Base-by-base conservation (phyloP, 2,888 invertebrate genomes). In the Choristoneura rosaceana region DNA sequence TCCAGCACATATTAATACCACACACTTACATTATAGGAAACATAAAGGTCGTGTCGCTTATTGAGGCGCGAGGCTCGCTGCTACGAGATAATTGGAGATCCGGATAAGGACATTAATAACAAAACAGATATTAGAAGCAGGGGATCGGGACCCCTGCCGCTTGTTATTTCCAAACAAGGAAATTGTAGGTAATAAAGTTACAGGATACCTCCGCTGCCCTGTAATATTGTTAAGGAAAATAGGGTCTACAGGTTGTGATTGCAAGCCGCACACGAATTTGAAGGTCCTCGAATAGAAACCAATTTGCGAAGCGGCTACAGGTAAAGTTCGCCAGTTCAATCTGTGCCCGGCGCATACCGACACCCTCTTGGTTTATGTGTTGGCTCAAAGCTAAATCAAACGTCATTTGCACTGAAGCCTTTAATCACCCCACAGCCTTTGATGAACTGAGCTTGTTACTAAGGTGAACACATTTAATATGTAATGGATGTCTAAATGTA, bases 21-120 rank as follows among this genome's bases (percentile, higher is more conserved):
- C 33, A 33, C 17, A n/a, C 41, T 78, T 76, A 79, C 78, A 75
- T 80, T 77, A 80, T 81, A 79, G 76, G 78, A 81, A 83, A 81
- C 79, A 84, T 74, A 78, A 76, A 79, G 78, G 77, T 76, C 80
- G 78, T 78, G 81, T 79, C 80, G 78, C 80, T 81, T 81, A 87
- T 80, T 82, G 83, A 82, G 82, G 79, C 82, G 80, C 77, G 79
- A 81, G 78, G 77, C 78, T 78, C 80, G 78, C 78, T 79, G 79
- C 78, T 80, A 81, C 82, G 82, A 87, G 87, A 89, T 90, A 90
- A 91, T 91, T 91, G 88, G 88, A 89, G 87, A 86, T 86, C 86
- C 85, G 87, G 87, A 89, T 88, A 85, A 85, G 84, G 86, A 84
- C 88, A 90, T 91, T 90, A 91, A 91, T 90, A 91, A 90, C 90